phyloP scores from a whole-genome alignment of 2,797 vertebrate genomes.

The Sphenopsis melanotis region DNA sequence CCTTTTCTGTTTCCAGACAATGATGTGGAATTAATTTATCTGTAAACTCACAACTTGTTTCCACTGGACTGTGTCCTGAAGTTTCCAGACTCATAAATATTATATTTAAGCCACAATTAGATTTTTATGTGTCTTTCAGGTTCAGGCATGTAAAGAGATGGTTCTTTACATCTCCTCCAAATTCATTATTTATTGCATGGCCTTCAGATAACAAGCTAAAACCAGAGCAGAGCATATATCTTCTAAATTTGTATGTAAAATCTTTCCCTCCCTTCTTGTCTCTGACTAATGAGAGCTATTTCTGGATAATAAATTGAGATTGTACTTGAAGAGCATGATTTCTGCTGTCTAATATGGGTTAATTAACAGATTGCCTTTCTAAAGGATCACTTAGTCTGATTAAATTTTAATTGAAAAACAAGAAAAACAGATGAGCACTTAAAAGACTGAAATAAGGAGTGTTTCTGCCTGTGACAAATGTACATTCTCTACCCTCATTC shows the following conservation, averaged over 20 bases:
- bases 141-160: not conserved
- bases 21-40: slow-evolving; percentile 24
- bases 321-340: not conserved
- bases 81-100: slow-evolving; percentile 4
- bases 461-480: not conserved
- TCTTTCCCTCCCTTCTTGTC: not conserved
- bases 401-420: not conserved
- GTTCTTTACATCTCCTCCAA: not conserved
- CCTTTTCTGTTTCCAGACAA: not conserved
- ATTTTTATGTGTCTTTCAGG: slow-evolving; percentile 1
- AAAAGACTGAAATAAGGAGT: not conserved
- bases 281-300: not conserved
- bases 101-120: not conserved
- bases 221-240: not conserved
- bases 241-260: not conserved
- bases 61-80: slow-evolving; percentile 4
- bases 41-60: not conserved
- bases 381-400: not conserved
- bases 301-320: not conserved
- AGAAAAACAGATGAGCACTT: not conserved
- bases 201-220: slow-evolving; percentile 10
- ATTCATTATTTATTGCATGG: not conserved
- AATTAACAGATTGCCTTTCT: not conserved
- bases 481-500: not conserved
- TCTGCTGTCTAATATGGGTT: not conserved